Evolutionary conservation across 2,888 invertebrate genomes (phyloP).

Genomic region (Drosophila sordidula): DNA sequence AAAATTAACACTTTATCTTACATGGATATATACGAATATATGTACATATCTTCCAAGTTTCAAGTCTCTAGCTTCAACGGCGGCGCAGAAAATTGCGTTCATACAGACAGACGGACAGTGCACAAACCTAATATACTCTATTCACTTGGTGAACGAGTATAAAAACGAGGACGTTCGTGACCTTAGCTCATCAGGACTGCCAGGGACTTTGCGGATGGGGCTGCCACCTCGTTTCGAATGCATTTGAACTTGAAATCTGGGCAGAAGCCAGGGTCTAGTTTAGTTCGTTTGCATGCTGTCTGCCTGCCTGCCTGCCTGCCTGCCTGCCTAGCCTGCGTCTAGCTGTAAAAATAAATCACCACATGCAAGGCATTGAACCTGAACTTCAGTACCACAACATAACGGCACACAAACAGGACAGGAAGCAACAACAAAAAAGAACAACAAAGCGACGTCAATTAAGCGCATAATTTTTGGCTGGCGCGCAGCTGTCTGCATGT

Average conservation of each 20-base stretch:
- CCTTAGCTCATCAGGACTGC: constrained; percentile 29
- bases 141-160: too few species aligned
- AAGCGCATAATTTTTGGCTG: constrained; percentile 65
- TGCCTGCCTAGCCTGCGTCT: constrained; percentile 21
- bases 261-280: constrained; percentile 32
- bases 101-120: too few species aligned
- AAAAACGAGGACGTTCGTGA: constrained; percentile 32
- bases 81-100: too few species aligned
- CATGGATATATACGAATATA: too few species aligned
- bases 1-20: too few species aligned
- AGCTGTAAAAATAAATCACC: constrained; percentile 62
- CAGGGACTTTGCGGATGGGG: not conserved
- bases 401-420: constrained; percentile 42
- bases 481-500: constrained; percentile 41
- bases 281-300: constrained; percentile 35
- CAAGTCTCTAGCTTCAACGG: too few species aligned
- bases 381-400: constrained; percentile 64
- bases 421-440: constrained; percentile 30
- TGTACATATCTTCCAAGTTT: too few species aligned
- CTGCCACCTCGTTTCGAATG: constrained; percentile 2
- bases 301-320: constrained; percentile 13
- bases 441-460: constrained; percentile 53
- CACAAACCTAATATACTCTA: too few species aligned
- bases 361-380: constrained; percentile 79
- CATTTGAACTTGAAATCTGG: constrained; percentile 61